Evolutionary conservation across 2,113 vertebrate genomes (phyloP).

Genomic region (Eubucco bourcierii): DNA sequence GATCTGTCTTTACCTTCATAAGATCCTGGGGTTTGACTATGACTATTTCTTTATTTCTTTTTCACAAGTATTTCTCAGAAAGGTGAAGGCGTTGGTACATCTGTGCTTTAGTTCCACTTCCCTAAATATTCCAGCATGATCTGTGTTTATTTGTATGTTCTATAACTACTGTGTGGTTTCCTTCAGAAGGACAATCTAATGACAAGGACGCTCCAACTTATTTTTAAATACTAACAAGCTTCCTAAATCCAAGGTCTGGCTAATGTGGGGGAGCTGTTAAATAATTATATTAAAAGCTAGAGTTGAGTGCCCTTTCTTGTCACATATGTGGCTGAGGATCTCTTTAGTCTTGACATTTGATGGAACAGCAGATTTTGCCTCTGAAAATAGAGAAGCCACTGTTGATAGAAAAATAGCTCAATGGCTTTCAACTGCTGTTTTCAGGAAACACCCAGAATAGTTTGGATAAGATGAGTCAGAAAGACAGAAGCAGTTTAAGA

Average conservation of each 20-base stretch:
- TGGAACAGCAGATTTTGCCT: not conserved
- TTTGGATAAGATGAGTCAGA: not conserved
- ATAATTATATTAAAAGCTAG: not conserved
- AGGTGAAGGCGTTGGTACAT: rapidly evolving
- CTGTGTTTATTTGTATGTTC: conserved; percentile 31
- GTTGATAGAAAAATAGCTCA: not conserved
- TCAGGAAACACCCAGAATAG: conserved; percentile 3
- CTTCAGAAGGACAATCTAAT: conserved; percentile 15
- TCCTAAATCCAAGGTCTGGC: not conserved
- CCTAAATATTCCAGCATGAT: not conserved
- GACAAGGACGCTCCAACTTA: not conserved
- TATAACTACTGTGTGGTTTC: not conserved
- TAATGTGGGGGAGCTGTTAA: not conserved
- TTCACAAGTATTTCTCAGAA: not conserved
- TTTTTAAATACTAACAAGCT: not conserved
- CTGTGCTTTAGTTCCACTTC: conserved; percentile 16
- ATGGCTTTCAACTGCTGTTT: not conserved
- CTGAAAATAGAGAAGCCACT: not conserved
- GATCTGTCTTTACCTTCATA: not conserved
- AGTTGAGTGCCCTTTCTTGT: not conserved
- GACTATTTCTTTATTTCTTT: not conserved
- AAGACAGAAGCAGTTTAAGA: not conserved
- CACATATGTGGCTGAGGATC: not conserved
- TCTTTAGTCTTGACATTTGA: not conserved
- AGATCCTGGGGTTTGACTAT: not conserved